Evolutionary conservation across 2,797 vertebrate genomes (phyloP).

Genomic region (Botia kubotai): DNA sequence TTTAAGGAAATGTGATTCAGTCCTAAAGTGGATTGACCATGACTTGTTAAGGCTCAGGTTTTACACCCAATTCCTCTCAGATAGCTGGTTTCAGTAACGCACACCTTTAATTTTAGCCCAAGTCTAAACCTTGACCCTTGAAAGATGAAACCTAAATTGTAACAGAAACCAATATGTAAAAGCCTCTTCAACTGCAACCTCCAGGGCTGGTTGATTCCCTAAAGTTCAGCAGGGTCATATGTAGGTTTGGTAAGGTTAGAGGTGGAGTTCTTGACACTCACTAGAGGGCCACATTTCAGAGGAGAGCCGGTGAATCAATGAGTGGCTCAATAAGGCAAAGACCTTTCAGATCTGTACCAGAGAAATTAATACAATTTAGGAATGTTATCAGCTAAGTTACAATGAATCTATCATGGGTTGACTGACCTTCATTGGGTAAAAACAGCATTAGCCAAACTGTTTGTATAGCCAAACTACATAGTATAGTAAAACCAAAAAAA

Average conservation of each 20-base stretch:
- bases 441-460: neutral
- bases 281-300: constrained; percentile 27
- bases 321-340: constrained; percentile 27
- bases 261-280: constrained; percentile 25
- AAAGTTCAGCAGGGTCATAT: constrained; percentile 44
- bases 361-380: constrained; percentile 18
- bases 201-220: constrained; percentile 41
- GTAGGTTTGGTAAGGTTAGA: constrained; percentile 51
- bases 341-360: constrained; percentile 21
- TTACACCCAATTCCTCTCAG: constrained; percentile 7
- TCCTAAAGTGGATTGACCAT: neutral
- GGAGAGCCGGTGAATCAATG: constrained; percentile 22
- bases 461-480: neutral
- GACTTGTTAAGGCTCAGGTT: constrained; percentile 5
- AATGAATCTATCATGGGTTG: neutral
- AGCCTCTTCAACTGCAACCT: constrained; percentile 6
- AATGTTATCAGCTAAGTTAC: neutral
- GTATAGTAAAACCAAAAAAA: neutral
- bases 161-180: constrained; percentile 28
- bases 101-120: neutral
- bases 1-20: constrained; percentile 24
- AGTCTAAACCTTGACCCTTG: constrained; percentile 12
- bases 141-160: neutral
- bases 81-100: constrained; percentile 6
- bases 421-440: neutral